A percentile compares a stretch with the other conserved stretches of the same genome.
Conservation (phyloP, 2,113 vertebrate genomes). For the Astur gentilis region DNA sequence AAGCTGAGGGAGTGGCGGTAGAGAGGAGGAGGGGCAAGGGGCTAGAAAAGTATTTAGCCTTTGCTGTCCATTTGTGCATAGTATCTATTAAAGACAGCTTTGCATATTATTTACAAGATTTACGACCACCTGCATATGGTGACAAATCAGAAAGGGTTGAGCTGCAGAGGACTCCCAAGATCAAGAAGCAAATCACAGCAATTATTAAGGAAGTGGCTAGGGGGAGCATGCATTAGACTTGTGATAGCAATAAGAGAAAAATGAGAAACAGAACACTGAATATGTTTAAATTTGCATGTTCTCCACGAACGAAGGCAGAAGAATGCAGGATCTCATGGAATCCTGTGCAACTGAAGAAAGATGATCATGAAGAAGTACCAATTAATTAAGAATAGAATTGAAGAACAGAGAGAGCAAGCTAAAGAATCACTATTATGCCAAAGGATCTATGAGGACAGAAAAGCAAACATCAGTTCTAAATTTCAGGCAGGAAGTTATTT, state of each 20-base stretch:
- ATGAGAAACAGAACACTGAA: not conserved
- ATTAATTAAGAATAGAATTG: not conserved
- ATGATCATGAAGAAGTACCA: not conserved
- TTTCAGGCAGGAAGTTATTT: not conserved
- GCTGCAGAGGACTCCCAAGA: not conserved
- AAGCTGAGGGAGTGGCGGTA: not conserved
- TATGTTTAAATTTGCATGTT: not conserved
- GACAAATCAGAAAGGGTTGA: not conserved
- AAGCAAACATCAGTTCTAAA: not conserved
- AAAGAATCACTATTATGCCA: not conserved
- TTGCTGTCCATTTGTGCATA: not conserved
- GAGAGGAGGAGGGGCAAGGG: not conserved
- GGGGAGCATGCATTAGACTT: not conserved
- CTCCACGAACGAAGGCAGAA: not conserved
- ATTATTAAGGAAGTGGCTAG: not conserved
- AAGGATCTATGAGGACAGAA: not conserved
- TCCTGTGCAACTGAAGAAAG: not conserved
- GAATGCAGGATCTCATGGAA: not conserved
- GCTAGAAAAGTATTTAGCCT: not conserved
- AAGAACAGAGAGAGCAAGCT: not conserved
- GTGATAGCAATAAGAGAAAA: not conserved
- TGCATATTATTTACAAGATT: not conserved
- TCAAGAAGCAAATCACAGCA: not conserved
- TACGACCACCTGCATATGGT: not conserved
- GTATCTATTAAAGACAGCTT: not conserved